Conservation (phyloP, 2,797 vertebrate genomes). For the Cuniculus paca region DNA sequence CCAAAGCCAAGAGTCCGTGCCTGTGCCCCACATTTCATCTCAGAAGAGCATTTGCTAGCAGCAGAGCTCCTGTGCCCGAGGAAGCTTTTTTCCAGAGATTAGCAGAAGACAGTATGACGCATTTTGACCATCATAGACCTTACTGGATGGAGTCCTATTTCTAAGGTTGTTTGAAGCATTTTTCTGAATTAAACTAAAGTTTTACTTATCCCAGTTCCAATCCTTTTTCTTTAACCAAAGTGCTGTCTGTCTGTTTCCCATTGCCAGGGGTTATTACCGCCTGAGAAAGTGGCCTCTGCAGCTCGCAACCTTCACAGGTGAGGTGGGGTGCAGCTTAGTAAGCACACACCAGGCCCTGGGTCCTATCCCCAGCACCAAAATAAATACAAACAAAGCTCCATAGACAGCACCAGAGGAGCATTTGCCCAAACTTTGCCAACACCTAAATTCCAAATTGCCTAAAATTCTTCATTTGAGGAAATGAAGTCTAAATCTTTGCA, state of each 20-base stretch:
- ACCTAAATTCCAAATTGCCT: neutral
- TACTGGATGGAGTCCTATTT: constrained; percentile 21
- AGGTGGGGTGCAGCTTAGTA: neutral
- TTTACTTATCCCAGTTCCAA: neutral
- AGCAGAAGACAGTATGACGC: neutral
- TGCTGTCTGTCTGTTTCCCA: neutral
- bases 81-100: constrained; percentile 26
- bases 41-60: neutral
- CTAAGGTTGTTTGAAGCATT: constrained; percentile 34
- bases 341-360: too few species aligned
- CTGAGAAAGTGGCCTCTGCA: neutral
- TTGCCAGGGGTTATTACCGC: neutral
- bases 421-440: neutral
- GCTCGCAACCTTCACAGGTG: too few species aligned
- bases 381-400: neutral
- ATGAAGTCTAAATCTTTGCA: constrained; percentile 37
- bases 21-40: neutral
- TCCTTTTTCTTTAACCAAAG: neutral
- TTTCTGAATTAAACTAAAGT: constrained; percentile 59
- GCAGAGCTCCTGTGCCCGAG: neutral
- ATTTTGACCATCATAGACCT: constrained; percentile 21
- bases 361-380: neutral
- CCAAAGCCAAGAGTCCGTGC: neutral
- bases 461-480: neutral
- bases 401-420: neutral